Percentiles rank a stretch among this genome's conserved stretches.
These are phyloP conservation scores for Dryomyza anilis DNA, from an alignment of 2,888 invertebrate species.

Conservation along the genomic window DNA sequence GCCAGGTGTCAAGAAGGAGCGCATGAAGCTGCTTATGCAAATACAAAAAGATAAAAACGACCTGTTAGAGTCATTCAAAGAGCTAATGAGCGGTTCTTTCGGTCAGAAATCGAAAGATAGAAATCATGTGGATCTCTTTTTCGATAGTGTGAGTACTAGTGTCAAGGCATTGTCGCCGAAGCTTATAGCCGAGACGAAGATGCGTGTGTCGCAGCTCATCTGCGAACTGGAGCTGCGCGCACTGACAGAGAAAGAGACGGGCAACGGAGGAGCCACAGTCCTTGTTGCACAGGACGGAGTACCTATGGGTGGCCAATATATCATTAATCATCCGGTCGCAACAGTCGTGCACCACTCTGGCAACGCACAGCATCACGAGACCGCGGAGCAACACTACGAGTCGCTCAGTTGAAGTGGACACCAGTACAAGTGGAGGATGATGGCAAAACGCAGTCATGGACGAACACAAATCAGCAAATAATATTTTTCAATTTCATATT, in stretches of 20 bases:
- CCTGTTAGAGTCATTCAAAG: slow-evolving; percentile 55
- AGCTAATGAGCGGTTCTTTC: slow-evolving; percentile 47
- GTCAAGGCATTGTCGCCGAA: slow-evolving; percentile 45
- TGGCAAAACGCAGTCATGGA: neutral
- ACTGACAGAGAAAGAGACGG: slow-evolving; percentile 38
- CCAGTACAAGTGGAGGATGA: neutral
- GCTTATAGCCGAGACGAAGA: slow-evolving; percentile 43
- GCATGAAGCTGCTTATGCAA: slow-evolving; percentile 47
- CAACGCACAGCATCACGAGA: slow-evolving; percentile 24
- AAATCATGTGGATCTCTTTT: slow-evolving; percentile 50
- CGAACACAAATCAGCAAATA: neutral
- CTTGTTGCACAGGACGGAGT: slow-evolving; percentile 31
- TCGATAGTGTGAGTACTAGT: slow-evolving; percentile 45
- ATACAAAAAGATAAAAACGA: slow-evolving; percentile 56
- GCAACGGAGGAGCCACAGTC: slow-evolving; percentile 28
- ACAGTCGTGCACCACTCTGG: slow-evolving; percentile 17
- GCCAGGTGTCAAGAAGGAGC: slow-evolving; percentile 39
- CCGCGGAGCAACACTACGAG: slow-evolving; percentile 34
- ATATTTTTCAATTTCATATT: neutral
- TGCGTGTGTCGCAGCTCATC: slow-evolving; percentile 45
- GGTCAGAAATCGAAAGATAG: slow-evolving; percentile 41
- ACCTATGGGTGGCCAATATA: slow-evolving; percentile 27
- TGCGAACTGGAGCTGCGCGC: slow-evolving; percentile 45
- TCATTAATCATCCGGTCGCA: slow-evolving; percentile 35
- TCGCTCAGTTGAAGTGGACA: slow-evolving; percentile 35